phyloP scores from a whole-genome alignment of 2,888 invertebrate genomes.

The Oligia latruncula region DNA sequence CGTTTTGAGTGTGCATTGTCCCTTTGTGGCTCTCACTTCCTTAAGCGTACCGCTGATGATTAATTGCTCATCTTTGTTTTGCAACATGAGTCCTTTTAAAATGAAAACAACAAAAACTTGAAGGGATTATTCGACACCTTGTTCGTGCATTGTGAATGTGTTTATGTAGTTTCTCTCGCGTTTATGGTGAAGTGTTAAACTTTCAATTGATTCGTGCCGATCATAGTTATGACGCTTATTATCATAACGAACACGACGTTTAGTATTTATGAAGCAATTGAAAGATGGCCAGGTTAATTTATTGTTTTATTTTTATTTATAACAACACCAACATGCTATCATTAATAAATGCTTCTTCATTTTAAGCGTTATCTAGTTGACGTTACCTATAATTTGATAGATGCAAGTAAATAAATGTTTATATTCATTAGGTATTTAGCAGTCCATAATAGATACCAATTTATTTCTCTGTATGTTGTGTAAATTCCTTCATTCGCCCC shows the following conservation, averaged over 20 bases:
- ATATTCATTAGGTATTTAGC: conserved; percentile 34
- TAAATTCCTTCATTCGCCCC: not conserved
- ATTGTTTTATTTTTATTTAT: conserved; percentile 50
- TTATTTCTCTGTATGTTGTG: not conserved
- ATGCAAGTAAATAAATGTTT: conserved; percentile 39
- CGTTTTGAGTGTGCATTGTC: conserved; percentile 81
- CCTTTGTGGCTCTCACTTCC: conserved; percentile 78
- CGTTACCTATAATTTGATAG: conserved; percentile 24
- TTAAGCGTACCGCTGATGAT: conserved; percentile 78
- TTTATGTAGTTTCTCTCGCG: conserved; percentile 64
- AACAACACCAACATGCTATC: conserved; percentile 27
- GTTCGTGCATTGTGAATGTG: conserved; percentile 65
- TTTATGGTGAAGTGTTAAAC: conserved; percentile 66
- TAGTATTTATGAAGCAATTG: conserved; percentile 59
- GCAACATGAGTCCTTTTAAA: conserved; percentile 67
- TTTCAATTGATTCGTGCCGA: conserved; percentile 61
- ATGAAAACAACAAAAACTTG: conserved; percentile 68
- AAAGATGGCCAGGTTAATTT: conserved; percentile 53
- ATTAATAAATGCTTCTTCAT: conserved; percentile 39
- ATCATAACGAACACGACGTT: conserved; percentile 55
- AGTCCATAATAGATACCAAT: conserved; percentile 4
- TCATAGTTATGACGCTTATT: conserved; percentile 60
- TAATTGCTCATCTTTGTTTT: conserved; percentile 78
- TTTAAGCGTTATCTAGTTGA: conserved; percentile 32
- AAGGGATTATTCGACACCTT: conserved; percentile 70